Base-by-base conservation (phyloP, 2,888 invertebrate genomes). In the Latrodectus elegans region DNA sequence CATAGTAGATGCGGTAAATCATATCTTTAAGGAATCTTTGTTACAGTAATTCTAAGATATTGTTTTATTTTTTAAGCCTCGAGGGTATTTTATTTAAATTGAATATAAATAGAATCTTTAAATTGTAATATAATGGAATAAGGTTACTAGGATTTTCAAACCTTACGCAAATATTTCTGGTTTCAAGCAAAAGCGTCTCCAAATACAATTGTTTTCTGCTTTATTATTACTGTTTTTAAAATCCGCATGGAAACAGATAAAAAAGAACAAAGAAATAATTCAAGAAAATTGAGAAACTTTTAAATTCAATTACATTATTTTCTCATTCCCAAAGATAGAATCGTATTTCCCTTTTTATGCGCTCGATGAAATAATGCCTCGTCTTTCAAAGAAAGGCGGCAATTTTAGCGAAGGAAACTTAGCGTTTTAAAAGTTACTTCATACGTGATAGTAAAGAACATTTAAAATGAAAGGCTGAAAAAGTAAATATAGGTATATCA, bases 341-440 rank as follows among this genome's bases (percentile, higher is more conserved):
- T 74, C 64, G 17, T 53, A 38, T 65, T 55, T 65, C 52, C 22
- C 73, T 17, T n/a, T 22, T 70, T 60, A 75, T 11, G 64, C 49
- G 73, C 52, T n/a, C n/a, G 75, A 52, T 75, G 74, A 82, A 74
- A 78, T 84, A 84, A 84, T 84, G 78, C 77, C 72, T 67, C 70
- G 15, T 68, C 52, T 55, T 53, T 64, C 70, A 15, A n/a, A n/a
- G 22, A 68, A 68, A 80, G 14, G 15, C 22, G 14, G 60, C 60
- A 60, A 60, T 84, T 53, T 77, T 73, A 60, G 17, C 78, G 67
- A 84, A 84, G 60, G 14, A 11, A 60, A n/a, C 77, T 55, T 72
- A 53, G 49, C 55, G 74, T 82, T 75, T 75, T 82, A 68, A 84
- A 71, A n/a, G n/a, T 84, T 78, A 65, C 77, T 65, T 72, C 67